Conservation (phyloP, 1,140 invertebrate species). For the Latrodectus geometricus region DNA sequence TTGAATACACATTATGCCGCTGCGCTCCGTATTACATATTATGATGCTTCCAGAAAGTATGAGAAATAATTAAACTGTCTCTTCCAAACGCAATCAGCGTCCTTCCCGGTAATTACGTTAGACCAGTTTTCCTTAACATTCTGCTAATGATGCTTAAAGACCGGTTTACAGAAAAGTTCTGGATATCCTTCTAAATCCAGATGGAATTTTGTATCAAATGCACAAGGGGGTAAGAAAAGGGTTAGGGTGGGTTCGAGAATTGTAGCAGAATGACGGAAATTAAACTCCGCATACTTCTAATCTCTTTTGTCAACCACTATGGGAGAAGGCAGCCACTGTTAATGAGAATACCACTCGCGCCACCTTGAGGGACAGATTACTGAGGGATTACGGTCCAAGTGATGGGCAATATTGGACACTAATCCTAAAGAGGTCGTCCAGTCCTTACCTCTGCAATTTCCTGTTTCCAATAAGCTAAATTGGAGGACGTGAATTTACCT, state of each 20-base stretch:
- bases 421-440: constrained; percentile 25
- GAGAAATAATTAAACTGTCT: neutral
- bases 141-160: neutral
- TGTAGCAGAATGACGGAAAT: neutral
- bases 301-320: neutral
- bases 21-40: too few species aligned
- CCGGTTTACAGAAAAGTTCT: neutral
- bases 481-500: neutral
- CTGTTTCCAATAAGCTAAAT: neutral
- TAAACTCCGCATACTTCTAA: neutral
- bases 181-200: neutral
- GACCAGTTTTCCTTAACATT: neutral
- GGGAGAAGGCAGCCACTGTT: neutral
- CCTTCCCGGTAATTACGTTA: neutral
- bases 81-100: neutral
- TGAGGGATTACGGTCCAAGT: constrained; percentile 23
- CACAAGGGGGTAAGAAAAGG: neutral
- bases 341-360: neutral
- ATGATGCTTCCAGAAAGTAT: too few species aligned
- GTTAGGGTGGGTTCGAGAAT: neutral
- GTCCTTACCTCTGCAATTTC: neutral
- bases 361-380: constrained; percentile 21
- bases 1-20: too few species aligned
- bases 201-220: neutral
- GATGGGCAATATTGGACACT: constrained; percentile 39